Conservation (phyloP, 2,797 vertebrate genomes). For the Neosilurus mollespiculum region DNA sequence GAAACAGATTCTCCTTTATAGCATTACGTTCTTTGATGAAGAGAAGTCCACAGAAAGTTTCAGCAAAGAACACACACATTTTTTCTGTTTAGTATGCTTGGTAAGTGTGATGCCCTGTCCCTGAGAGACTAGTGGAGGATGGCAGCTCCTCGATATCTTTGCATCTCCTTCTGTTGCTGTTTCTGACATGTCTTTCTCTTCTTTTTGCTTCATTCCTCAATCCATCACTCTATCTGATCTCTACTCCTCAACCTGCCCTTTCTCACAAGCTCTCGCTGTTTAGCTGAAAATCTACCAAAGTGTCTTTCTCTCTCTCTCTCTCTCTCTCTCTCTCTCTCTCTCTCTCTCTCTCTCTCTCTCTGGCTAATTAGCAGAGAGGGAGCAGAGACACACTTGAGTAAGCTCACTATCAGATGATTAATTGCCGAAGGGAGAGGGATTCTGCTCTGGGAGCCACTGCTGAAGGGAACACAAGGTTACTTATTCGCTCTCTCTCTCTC, state of each 20-base stretch:
- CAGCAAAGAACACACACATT: conserved; percentile 40
- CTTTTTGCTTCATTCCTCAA: conserved; percentile 23
- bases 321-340: conserved; percentile 29
- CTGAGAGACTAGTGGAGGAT: conserved; percentile 69
- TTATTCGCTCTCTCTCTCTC: conserved; percentile 52
- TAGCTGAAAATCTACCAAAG: conserved; percentile 42
- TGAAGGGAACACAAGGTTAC: conserved; percentile 75
- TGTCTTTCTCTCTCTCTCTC: neutral
- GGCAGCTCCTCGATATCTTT: conserved; percentile 50
- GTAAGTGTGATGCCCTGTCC: conserved; percentile 66
- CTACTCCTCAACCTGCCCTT: conserved; percentile 18
- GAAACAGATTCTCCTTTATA: neutral
- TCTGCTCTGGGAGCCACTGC: conserved; percentile 67
- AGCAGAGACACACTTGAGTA: conserved; percentile 74
- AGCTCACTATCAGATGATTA: conserved; percentile 80
- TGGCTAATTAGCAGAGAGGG: conserved; percentile 77
- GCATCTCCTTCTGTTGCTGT: conserved; percentile 41
- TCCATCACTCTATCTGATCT: conserved; percentile 36
- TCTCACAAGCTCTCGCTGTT: conserved; percentile 31
- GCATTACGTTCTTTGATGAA: conserved; percentile 12
- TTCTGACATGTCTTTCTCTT: conserved; percentile 37
- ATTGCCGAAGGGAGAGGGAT: conserved; percentile 72
- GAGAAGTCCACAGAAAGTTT: conserved; percentile 15
- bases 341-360: conserved; percentile 45
- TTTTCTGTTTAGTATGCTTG: conserved; percentile 56